phyloP scores from a whole-genome alignment of 2,888 invertebrate genomes.

The Tiliacea citrago region DNA sequence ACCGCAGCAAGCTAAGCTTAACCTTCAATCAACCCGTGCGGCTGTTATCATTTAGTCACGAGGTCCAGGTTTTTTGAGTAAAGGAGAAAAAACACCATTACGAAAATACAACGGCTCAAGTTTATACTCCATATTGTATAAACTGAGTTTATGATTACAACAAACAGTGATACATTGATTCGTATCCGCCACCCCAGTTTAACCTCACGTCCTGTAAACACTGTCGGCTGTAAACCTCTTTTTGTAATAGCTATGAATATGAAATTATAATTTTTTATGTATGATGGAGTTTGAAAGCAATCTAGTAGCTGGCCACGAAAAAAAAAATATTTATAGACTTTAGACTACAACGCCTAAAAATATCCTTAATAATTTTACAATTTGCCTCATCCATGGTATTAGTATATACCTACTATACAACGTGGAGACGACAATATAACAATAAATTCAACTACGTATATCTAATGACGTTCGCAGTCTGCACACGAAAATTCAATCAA shows the following conservation, averaged over 20 bases:
- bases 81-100: background rate
- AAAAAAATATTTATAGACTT: background rate
- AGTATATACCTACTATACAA: no score
- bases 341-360: no score
- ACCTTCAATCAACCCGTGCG: no score
- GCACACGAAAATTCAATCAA: no score
- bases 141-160: conserved; percentile 26
- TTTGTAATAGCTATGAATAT: conserved; percentile 36
- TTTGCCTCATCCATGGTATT: no score
- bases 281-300: background rate
- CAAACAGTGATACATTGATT: conserved; percentile 36
- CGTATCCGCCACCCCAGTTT: conserved; percentile 27
- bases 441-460: no score
- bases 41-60: no score
- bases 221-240: conserved; percentile 6
- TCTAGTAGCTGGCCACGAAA: background rate
- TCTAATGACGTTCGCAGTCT: no score
- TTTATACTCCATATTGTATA: conserved; percentile 8
- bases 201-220: conserved; percentile 42
- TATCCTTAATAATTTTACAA: no score
- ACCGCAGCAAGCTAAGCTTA: no score
- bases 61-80: no score
- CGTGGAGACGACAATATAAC: no score
- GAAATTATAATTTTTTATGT: conserved; percentile 16
- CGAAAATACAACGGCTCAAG: background rate